These are phyloP conservation scores for Pelobates cultripes DNA, from an alignment of 2,797 vertebrate genomes.

Conservation along the genomic window DNA sequence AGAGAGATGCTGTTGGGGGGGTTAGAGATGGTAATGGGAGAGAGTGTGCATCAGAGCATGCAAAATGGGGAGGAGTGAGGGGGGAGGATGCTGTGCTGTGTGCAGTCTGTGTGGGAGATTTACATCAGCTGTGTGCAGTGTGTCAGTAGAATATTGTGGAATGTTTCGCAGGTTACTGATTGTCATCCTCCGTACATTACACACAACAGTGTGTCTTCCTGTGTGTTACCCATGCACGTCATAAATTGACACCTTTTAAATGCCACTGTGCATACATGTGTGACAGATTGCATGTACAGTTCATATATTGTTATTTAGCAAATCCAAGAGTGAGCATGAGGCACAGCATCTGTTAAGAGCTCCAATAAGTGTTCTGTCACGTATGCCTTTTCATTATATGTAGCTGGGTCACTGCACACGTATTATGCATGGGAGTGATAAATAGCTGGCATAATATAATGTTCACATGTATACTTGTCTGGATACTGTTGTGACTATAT, in stretches of 20 bases:
- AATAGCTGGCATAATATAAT: background rate
- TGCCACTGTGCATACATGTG: slow-evolving; percentile 9
- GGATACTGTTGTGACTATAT: background rate
- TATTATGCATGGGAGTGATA: background rate
- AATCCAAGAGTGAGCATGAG: background rate
- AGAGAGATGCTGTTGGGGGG: slow-evolving; percentile 11
- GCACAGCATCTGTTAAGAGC: background rate
- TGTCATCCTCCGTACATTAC: slow-evolving; percentile 9
- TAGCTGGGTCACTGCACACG: background rate
- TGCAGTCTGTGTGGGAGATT: slow-evolving; percentile 14
- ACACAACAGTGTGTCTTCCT: slow-evolving; percentile 18
- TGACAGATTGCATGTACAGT: background rate
- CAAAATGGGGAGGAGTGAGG: background rate
- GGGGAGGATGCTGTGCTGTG: background rate
- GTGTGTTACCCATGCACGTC: slow-evolving; percentile 19
- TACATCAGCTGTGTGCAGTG: slow-evolving; percentile 32
- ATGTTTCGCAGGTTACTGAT: slow-evolving; percentile 40
- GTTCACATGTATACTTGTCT: background rate
- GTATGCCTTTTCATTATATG: background rate
- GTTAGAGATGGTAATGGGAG: background rate
- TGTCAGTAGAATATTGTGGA: slow-evolving; percentile 43
- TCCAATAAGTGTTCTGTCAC: background rate
- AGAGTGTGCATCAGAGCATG: slow-evolving; percentile 5
- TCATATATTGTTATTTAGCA: background rate
- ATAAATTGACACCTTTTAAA: background rate